phyloP scores from a whole-genome alignment of 2,888 invertebrate genomes.

The Adineta ricciae region DNA sequence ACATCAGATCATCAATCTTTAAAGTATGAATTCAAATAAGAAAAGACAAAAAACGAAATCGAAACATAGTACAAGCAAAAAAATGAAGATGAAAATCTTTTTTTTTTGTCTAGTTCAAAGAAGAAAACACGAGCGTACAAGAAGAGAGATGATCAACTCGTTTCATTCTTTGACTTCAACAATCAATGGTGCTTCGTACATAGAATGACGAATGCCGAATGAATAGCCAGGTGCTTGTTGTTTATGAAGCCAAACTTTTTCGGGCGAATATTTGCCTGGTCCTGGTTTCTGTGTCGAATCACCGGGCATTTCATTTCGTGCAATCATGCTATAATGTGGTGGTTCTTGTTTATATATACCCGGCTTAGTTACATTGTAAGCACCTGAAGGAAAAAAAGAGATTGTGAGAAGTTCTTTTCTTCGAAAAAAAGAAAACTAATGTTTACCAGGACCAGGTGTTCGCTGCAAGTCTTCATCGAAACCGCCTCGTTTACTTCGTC shows the following conservation, averaged over 20 bases:
- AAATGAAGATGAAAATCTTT: neutral
- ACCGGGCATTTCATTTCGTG: conserved; percentile 65
- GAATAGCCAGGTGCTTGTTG: conserved; percentile 42
- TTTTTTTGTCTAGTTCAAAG: neutral
- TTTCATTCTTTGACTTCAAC: conserved; percentile 39
- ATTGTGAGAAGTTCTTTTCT: neutral
- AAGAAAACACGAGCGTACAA: neutral
- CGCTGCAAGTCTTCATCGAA: conserved; percentile 38
- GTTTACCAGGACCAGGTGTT: conserved; percentile 17
- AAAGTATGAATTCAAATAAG: neutral
- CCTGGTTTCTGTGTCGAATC: conserved; percentile 74
- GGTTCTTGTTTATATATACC: conserved; percentile 55
- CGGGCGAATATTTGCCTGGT: conserved; percentile 82
- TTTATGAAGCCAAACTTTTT: conserved; percentile 61
- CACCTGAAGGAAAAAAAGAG: neutral
- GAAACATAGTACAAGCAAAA: neutral
- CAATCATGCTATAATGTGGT: conserved; percentile 76
- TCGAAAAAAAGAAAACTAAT: neutral
- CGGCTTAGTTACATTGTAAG: conserved; percentile 58
- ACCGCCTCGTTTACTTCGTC: conserved; percentile 60
- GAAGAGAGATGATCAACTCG: neutral
- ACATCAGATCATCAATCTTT: neutral
- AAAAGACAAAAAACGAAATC: neutral
- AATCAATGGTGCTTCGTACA: conserved; percentile 45
- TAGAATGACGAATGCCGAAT: conserved; percentile 51